Conservation (phyloP, 2,113 vertebrate species). For the Nothobranchius furzeri region DNA sequence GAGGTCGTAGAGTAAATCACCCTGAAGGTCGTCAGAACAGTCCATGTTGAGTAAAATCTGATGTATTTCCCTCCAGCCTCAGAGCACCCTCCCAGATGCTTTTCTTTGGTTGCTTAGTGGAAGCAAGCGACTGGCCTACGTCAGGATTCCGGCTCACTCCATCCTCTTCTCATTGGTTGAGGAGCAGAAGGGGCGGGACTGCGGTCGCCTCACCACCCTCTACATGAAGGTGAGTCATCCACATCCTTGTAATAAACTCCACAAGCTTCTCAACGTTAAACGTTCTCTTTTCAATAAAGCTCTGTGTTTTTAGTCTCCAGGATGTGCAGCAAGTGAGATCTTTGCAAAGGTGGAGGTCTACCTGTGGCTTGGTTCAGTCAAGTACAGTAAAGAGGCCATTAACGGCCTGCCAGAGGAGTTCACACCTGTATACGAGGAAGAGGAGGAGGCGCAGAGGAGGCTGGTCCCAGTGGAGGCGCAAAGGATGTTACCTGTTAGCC, state of each 20-base stretch:
- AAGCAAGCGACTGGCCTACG: constrained; percentile 82
- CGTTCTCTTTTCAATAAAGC: no score
- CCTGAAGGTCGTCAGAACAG: background rate
- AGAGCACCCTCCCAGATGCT: constrained; percentile 88
- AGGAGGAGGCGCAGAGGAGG: constrained; percentile 26
- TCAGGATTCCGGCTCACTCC: constrained; percentile 84
- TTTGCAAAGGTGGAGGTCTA: constrained; percentile 93
- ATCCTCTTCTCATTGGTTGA: constrained; percentile 91
- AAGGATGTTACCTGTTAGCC: constrained; percentile 72
- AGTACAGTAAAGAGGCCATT: constrained; percentile 85
- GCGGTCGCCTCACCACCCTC: constrained; percentile 86
- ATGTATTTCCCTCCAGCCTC: constrained; percentile 79
- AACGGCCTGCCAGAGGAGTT: constrained; percentile 85
- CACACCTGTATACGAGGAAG: constrained; percentile 74
- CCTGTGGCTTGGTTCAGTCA: constrained; percentile 90
- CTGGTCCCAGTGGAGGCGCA: background rate
- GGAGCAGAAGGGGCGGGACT: constrained; percentile 90
- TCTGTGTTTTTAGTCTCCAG: constrained; percentile 75
- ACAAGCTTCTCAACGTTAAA: no score
- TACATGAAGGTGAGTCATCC: constrained; percentile 84
- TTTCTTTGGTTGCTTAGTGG: constrained; percentile 91
- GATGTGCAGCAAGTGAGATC: constrained; percentile 81
- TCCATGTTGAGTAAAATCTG: constrained; percentile 9
- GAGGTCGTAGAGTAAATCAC: constrained; percentile 1
- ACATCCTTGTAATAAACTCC: no score